Evolutionary conservation across 1,140 invertebrate species (phyloP), one percentile per base, ranked within the genome.

Genomic region (Aphelenchoides besseyi): DNA sequence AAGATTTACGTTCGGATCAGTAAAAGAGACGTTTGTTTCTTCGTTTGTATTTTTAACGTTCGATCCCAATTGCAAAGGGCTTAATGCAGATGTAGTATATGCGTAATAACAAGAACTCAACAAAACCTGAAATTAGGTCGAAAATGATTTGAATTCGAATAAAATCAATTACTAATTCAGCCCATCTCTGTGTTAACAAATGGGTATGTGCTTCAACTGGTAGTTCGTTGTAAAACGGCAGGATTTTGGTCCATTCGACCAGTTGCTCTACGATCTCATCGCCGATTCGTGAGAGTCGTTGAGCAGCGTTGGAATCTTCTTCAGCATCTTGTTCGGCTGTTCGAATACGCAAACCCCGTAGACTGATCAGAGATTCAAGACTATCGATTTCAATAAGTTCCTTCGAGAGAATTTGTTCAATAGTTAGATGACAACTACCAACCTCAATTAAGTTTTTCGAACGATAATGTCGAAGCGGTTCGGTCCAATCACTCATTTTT

Each of bases 181-280:
- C 77, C 95, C 95, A 97, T 86, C 96, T 95, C 85, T 95, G 92
- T 74, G 94, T 97, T 73, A 97, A 88, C 74, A 98, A 88, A 86
- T 92, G 91, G 62, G 93, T 95, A 84, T 95, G 86, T 18, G 88
- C 91, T 87, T 95, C 92, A 71, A 95, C 91, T 29, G 94, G 93
- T 74, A 97, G 90, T 86, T 97, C 93, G 84, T 91, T 88, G 85
- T 96, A 97, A 87, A 97, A 97, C 35, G 95, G 95, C 85, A 98
- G 87, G 85, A 94, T 90, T 86, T 95, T 95, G 77, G 94, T 97
- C 95, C 95, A 98, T 86, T 95, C 93, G 69, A 97, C 94, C 86
- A 97, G 89, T 87, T 96, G 95, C 87, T 93, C 82, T 12, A 84
- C 79, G 33, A 84, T 85, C 72, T 85, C 84, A 64, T 84, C 82